A percentile compares a stretch with the other conserved stretches of the same genome.
Evolutionary conservation across 2,888 invertebrate genomes (phyloP).

Genomic region (Drosophila pegasa): DNA sequence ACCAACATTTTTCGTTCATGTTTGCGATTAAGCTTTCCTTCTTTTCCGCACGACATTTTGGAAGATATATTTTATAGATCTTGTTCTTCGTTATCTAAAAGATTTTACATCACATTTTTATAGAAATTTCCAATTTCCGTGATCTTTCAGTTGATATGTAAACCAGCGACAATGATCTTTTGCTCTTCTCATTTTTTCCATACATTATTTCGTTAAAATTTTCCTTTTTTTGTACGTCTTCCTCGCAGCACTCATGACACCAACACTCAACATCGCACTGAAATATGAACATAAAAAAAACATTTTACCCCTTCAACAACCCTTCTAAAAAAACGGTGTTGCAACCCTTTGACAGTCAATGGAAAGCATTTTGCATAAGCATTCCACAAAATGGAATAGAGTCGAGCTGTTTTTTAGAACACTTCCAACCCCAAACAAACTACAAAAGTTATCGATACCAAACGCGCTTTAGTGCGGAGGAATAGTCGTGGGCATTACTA

Average conservation of each 20-base stretch:
- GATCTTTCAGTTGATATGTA: no score
- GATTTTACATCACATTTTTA: no score
- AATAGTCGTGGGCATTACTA: conserved; percentile 25
- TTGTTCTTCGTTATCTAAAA: no score
- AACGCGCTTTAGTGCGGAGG: conserved; percentile 43
- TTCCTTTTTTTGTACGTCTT: neutral
- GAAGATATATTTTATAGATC: no score
- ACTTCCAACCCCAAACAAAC: conserved; percentile 60
- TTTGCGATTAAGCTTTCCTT: no score
- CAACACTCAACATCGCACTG: conserved; percentile 29
- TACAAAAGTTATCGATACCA: neutral
- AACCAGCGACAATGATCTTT: no score
- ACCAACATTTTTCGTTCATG: neutral
- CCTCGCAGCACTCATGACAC: neutral
- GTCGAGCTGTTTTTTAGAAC: conserved; percentile 64
- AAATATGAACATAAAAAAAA: conserved; percentile 47
- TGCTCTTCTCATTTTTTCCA: neutral
- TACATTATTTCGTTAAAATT: neutral
- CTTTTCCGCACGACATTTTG: no score
- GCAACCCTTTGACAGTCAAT: conserved; percentile 70
- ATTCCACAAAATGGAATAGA: neutral
- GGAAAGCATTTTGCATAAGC: conserved; percentile 57
- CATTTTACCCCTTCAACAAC: conserved; percentile 37
- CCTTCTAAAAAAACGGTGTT: conserved; percentile 56
- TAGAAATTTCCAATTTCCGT: neutral